Conservation (phyloP, 2,113 vertebrate species). For the Anolis carolinensis region DNA sequence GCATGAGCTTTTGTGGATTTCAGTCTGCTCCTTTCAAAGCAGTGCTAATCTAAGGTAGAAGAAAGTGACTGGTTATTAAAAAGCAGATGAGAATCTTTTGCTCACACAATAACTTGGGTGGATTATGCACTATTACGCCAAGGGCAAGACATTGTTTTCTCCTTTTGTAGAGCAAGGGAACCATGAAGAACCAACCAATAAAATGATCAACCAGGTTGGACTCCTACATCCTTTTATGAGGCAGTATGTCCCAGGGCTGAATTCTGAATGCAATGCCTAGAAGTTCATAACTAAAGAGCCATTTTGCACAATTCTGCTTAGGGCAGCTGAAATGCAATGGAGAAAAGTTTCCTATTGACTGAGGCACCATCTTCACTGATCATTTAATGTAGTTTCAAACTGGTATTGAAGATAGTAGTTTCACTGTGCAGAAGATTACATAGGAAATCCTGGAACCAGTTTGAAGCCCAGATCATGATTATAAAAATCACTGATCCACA, state of each 20-base stretch:
- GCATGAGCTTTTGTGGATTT: no score
- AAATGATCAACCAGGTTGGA: not conserved
- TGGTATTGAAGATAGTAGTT: no score
- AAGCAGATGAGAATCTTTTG: slow-evolving; percentile 42
- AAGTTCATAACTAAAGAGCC: slow-evolving; percentile 45
- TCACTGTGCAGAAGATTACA: no score
- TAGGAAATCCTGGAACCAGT: no score
- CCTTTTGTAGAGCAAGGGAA: slow-evolving; percentile 31
- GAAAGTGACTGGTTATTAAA: slow-evolving; percentile 50
- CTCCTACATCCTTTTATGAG: not conserved
- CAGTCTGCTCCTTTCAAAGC: no score
- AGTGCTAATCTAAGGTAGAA: slow-evolving; percentile 35
- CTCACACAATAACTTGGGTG: slow-evolving; percentile 42
- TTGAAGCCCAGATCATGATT: no score
- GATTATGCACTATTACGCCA: slow-evolving; percentile 32
- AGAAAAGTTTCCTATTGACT: slow-evolving; percentile 51
- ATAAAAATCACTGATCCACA: no score
- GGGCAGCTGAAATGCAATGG: slow-evolving; percentile 51
- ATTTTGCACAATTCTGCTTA: slow-evolving; percentile 42
- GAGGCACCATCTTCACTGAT: not conserved
- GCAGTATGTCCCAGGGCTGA: not conserved
- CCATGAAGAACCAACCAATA: not conserved
- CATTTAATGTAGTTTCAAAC: no score
- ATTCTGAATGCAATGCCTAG: not conserved
- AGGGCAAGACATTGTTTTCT: slow-evolving; percentile 20